Evolutionary conservation across 2,888 invertebrate species (phyloP).

Genomic region (Eupeodes luniger): DNA sequence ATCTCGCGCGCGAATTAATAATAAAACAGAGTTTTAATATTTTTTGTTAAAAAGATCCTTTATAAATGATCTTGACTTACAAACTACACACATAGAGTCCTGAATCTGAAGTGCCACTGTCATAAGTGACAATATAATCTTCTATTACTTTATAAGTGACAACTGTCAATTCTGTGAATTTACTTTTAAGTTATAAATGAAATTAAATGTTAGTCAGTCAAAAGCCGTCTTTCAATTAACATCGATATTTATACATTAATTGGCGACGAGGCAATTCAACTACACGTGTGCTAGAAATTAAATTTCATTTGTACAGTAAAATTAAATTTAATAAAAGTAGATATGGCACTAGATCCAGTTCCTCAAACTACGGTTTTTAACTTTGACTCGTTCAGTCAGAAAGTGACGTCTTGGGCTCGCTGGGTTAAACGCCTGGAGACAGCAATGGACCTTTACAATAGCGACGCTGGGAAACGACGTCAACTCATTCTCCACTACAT

Average conservation of each 20-base stretch:
- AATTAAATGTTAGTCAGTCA: neutral
- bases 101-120: too few relatives aligned
- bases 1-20: too few relatives aligned
- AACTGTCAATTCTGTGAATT: neutral
- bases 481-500: slow-evolving; percentile 58
- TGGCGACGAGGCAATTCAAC: neutral
- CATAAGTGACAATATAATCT: too few relatives aligned
- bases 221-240: neutral
- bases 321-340: neutral
- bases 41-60: too few relatives aligned
- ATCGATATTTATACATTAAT: neutral
- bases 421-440: slow-evolving; percentile 32
- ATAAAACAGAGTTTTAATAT: too few relatives aligned
- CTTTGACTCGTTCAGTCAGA: slow-evolving; percentile 46
- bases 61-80: too few relatives aligned
- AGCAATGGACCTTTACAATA: slow-evolving; percentile 21
- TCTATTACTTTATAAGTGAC: neutral
- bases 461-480: slow-evolving; percentile 22
- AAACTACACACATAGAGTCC: too few relatives aligned
- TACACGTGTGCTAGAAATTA: slow-evolving; percentile 7
- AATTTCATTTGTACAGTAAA: slow-evolving; percentile 26
- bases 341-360: neutral
- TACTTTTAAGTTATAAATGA: neutral
- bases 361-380: slow-evolving; percentile 31
- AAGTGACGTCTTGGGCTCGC: slow-evolving; percentile 49